Evolutionary conservation across 2,797 vertebrate species (phyloP), one percentile per base, ranked within the genome.

Genomic region (Mionectes olivaceus): DNA sequence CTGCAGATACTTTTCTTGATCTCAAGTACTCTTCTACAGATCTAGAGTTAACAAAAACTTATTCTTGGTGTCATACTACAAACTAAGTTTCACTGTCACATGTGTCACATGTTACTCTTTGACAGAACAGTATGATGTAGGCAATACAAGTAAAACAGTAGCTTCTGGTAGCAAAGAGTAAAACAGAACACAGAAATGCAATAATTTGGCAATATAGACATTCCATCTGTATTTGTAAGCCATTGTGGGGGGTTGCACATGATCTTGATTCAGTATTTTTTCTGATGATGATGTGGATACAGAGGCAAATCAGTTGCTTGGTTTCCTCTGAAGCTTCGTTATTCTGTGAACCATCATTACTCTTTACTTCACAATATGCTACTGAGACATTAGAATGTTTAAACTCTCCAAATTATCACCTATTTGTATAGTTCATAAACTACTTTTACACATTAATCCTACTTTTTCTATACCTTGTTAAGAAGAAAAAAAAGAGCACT

Each of bases 151-250:
- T 13, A 30, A 25, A 85, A 57, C 16, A 61, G 18, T 27, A 87
- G 43, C 30, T 85, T 76, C 41, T 44, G 23, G 25, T 52, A 90
- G 37, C 39, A 6, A 87, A 73, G 23, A 0, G 3, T 33, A 19
- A 9, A 63, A 35, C 4, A 49, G 24, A 68, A 19, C 25, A 90
- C 9, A 67, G 68, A 47, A 65, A 33, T 16, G 13, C 1, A 6
- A 0, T 33, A 13, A 41, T 37, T 17, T 30, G 33, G 33, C 55
- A 86, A 11, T 13, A 43, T 0, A 59, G 33, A 18, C 9, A 1
- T 44, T 64, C 33, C 28, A 64, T 19, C 35, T 52, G 24, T 9
- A 17, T n/a, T 77, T 2, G 0, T 23, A 74, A 74, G 35, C 18
- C 28, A 41, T 19, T 12, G 13, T 5, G 47, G 49, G 25, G 17